These are phyloP conservation scores for Limnephilus rhombicus DNA, from an alignment of 2,888 invertebrate species.

Conservation along the genomic window DNA sequence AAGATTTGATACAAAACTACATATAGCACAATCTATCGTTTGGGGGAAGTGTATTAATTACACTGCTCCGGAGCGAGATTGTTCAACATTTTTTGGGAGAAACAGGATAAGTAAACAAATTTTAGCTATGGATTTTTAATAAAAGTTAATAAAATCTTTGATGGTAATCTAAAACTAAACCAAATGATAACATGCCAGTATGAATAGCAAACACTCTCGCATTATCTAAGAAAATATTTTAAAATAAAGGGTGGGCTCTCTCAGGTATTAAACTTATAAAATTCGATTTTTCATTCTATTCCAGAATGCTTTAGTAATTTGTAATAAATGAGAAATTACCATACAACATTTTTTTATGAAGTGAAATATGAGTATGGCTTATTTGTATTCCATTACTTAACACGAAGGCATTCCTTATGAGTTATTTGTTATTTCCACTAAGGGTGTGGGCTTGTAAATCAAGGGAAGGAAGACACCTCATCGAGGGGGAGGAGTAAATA, in stretches of 20 bases:
- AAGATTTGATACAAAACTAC: too few relatives aligned
- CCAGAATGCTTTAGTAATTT: neutral
- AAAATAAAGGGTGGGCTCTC: neutral
- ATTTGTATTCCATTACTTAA: slow-evolving; percentile 9
- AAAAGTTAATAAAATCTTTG: too few relatives aligned
- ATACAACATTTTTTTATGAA: neutral
- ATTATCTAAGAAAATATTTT: neutral
- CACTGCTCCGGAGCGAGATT: too few relatives aligned
- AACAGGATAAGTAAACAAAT: too few relatives aligned
- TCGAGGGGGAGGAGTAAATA: neutral
- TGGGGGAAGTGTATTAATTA: too few relatives aligned
- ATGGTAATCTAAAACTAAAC: too few relatives aligned
- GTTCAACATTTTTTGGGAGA: too few relatives aligned
- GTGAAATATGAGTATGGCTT: slow-evolving; percentile 3
- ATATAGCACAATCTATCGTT: too few relatives aligned
- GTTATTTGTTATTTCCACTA: slow-evolving; percentile 30
- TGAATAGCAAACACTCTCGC: too few relatives aligned
- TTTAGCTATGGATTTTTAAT: too few relatives aligned
- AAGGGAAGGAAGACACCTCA: slow-evolving; percentile 21
- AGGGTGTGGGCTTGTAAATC: slow-evolving; percentile 15
- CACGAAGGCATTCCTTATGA: slow-evolving; percentile 33
- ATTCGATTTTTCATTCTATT: neutral
- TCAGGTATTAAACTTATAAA: neutral
- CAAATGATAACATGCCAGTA: too few relatives aligned
- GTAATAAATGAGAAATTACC: neutral